Evolutionary conservation across 2,888 invertebrate species (phyloP).

Genomic region (Mellilla xanthometata): DNA sequence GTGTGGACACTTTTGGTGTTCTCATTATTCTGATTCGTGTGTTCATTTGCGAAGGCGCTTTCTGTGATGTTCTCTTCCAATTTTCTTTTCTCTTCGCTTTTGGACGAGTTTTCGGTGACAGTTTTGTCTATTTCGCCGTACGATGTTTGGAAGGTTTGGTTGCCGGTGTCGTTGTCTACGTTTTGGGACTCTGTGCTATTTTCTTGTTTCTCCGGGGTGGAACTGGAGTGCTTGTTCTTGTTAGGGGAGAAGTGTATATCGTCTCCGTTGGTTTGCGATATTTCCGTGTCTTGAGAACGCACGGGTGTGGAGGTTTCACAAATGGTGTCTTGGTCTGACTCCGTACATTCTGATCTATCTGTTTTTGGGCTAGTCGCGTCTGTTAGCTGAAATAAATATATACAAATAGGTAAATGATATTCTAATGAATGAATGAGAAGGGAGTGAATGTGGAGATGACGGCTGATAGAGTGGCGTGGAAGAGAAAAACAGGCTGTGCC

Average conservation of each 20-base stretch:
- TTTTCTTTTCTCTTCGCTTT: conserved; percentile 7
- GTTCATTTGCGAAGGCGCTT: neutral
- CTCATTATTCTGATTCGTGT: no score
- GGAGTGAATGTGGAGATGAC: no score
- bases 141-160: conserved; percentile 5
- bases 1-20: no score
- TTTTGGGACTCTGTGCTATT: no score
- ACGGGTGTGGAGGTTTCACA: conserved; percentile 29
- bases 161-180: neutral
- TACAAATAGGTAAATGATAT: no score
- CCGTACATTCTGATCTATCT: conserved; percentile 49
- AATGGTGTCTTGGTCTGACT: conserved; percentile 53
- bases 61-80: conserved; percentile 11
- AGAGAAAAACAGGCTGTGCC: no score
- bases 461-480: no score
- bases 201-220: conserved; percentile 40
- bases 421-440: no score
- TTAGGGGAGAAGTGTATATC: conserved; percentile 25
- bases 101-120: conserved; percentile 1
- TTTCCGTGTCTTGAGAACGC: conserved; percentile 20
- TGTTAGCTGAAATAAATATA: conserved; percentile 53
- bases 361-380: conserved; percentile 58
- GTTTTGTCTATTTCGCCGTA: neutral
- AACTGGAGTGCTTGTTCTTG: conserved; percentile 26
- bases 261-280: conserved; percentile 25